Evolutionary conservation across 2,113 vertebrate species (phyloP).

Genomic region (Phodopus roborovskii): DNA sequence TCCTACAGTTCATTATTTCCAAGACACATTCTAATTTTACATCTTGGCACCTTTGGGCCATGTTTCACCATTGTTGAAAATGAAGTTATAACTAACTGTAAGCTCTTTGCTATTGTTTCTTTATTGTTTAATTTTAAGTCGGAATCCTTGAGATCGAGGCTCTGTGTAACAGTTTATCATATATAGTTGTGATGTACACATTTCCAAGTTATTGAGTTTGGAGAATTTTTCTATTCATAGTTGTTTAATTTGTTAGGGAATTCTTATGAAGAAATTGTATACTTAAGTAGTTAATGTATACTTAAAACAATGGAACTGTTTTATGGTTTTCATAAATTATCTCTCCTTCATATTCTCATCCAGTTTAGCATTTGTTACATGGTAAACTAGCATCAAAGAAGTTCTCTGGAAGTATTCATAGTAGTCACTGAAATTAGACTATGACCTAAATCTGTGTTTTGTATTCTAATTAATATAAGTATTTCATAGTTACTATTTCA

Average conservation of each 20-base stretch:
- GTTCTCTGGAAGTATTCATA: conserved; percentile 17
- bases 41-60: background rate
- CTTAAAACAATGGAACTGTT: background rate
- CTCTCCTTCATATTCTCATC: background rate
- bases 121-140: background rate
- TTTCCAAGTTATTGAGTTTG: conserved; percentile 8
- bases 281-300: background rate
- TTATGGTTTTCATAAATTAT: background rate
- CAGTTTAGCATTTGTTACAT: conserved; percentile 33
- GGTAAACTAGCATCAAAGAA: background rate
- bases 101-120: background rate
- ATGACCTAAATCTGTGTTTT: background rate
- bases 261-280: background rate
- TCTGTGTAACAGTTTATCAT: background rate
- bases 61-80: background rate
- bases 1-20: background rate
- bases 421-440: background rate
- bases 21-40: conserved; percentile 1
- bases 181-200: background rate
- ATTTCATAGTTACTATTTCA: conserved; percentile 21
- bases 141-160: background rate
- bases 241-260: conserved; percentile 37
- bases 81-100: background rate
- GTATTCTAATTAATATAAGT: background rate
- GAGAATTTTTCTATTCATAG: background rate